Evolutionary conservation across 2,888 invertebrate species (phyloP), one percentile per base, ranked within the genome.

Genomic region (Tipula helvola): DNA sequence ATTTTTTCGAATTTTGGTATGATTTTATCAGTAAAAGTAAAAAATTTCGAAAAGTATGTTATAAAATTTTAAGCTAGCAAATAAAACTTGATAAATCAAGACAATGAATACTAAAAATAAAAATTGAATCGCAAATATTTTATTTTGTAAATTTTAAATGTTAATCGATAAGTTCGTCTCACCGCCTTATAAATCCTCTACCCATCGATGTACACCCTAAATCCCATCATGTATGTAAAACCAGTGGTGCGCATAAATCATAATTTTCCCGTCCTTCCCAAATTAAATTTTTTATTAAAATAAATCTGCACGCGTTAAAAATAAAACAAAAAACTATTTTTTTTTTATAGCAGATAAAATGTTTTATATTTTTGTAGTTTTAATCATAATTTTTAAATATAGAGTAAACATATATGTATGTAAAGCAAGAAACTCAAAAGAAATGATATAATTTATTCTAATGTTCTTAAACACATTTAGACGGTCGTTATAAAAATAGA

Each of bases 401-500:
- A 52, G 16, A 57, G 8, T 57, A 57, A 57, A 57, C 52, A 57
- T 13, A 52, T 0, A 52, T n/a, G n/a, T n/a, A n/a, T n/a, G n/a
- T n/a, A 5, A 12, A n/a, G 3, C 52, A 16, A n/a, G 0, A n/a
- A 52, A 52, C 71, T 71, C 10, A 71, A 71, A 28, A 71, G 28
- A 71, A 71, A 71, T 28, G 71, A 71, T 71, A 28, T 71, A 71
- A 28, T 7, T 12, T 16, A 52, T 52, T 28, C 28, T 7, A 39
- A 39, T 39, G 7, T 52, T 71, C 71, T 28, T 71, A 71, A 71
- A 71, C 71, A 71, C 71, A 71, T 28, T 28, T 71, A 71, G 71
- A 71, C 71, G 71, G 71, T 71, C 71, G 71, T 71, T 71, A 71
- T 71, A 71, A 71, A 71, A 71, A 71, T 71, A 71, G 71, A 71